phyloP scores from a whole-genome alignment of 1,140 invertebrate species.

The Prorops nasuta region DNA sequence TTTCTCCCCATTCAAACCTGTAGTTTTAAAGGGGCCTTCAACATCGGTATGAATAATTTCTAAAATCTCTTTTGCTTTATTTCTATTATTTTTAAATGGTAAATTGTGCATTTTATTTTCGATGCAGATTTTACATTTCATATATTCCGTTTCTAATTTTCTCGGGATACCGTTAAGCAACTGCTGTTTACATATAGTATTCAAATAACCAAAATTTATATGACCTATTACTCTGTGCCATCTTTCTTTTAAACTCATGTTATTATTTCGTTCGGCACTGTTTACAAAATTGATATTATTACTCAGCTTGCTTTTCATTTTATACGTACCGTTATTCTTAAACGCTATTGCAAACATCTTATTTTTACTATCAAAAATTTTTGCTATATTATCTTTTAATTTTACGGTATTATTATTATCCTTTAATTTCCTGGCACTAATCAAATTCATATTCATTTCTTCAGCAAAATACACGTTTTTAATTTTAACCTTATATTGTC shows the following conservation, averaged over 20 bases:
- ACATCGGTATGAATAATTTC: conserved; percentile 10
- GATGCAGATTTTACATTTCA: conserved; percentile 7
- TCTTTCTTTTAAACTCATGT: conserved; percentile 11
- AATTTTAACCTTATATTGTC: conserved; percentile 3
- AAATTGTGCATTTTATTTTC: conserved; percentile 15
- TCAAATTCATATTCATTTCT: conserved; percentile 17
- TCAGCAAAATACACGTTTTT: conserved; percentile 15
- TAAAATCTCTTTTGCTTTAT: conserved; percentile 6
- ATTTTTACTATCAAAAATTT: conserved; percentile 12
- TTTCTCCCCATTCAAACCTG: not conserved
- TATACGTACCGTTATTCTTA: conserved; percentile 9
- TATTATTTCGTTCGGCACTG: not conserved
- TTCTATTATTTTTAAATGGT: conserved; percentile 14
- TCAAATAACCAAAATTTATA: conserved; percentile 20
- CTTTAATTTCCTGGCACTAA: conserved; percentile 13
- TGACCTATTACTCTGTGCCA: conserved; percentile 13
- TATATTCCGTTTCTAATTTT: not conserved
- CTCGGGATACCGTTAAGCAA: conserved; percentile 12
- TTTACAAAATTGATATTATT: not conserved
- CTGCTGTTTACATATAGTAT: conserved; percentile 11
- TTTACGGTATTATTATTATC: conserved; percentile 13
- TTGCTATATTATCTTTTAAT: conserved; percentile 2
- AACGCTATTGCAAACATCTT: conserved; percentile 4
- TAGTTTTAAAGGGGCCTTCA: conserved; percentile 2
- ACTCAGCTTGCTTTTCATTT: conserved; percentile 8